Evolutionary conservation across 2,113 vertebrate species (phyloP).

Genomic region (Poeciliopsis retropinna): DNA sequence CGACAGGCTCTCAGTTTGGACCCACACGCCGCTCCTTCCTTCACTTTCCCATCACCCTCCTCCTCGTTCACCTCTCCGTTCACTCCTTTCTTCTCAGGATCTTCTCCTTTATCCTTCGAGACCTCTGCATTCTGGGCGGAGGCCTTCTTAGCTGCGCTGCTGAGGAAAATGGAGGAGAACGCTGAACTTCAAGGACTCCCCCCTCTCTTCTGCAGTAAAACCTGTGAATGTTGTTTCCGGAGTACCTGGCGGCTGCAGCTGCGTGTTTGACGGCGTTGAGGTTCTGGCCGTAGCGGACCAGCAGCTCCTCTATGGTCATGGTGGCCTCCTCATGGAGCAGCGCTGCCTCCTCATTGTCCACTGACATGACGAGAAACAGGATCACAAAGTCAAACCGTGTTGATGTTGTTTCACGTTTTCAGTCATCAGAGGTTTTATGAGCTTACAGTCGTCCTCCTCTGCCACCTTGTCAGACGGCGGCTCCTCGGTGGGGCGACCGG

Average conservation of each 20-base stretch:
- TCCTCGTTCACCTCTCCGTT: slow-evolving; percentile 88
- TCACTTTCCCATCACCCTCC: slow-evolving; percentile 74
- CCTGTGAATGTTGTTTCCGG: not conserved
- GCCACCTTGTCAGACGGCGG: slow-evolving; percentile 90
- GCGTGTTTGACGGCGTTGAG: slow-evolving; percentile 86
- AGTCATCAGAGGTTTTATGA: not conserved
- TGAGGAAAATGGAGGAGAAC: slow-evolving; percentile 2
- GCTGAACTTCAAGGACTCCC: not conserved
- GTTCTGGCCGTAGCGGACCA: slow-evolving; percentile 93
- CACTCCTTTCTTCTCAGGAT: slow-evolving; percentile 76
- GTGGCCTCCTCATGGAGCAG: slow-evolving; percentile 97
- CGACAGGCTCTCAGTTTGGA: slow-evolving; percentile 76
- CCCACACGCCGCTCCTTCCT: slow-evolving; percentile 58
- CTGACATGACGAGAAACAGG: slow-evolving; percentile 64
- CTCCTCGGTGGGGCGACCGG: slow-evolving; percentile 90
- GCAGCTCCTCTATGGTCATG: slow-evolving; percentile 98
- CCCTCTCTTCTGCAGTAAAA: not conserved
- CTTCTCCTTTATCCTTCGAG: slow-evolving; percentile 39
- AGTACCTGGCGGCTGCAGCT: slow-evolving; percentile 63
- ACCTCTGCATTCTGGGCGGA: slow-evolving; percentile 51
- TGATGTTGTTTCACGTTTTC: not conserved
- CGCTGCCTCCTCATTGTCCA: slow-evolving; percentile 97
- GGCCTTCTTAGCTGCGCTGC: slow-evolving; percentile 62
- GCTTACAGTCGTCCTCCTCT: slow-evolving; percentile 96
- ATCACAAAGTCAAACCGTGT: not conserved